A percentile compares a stretch with the other conserved stretches of the same genome.
Evolutionary conservation across 2,888 invertebrate genomes (phyloP).

Genomic region (Nasonia oneida): DNA sequence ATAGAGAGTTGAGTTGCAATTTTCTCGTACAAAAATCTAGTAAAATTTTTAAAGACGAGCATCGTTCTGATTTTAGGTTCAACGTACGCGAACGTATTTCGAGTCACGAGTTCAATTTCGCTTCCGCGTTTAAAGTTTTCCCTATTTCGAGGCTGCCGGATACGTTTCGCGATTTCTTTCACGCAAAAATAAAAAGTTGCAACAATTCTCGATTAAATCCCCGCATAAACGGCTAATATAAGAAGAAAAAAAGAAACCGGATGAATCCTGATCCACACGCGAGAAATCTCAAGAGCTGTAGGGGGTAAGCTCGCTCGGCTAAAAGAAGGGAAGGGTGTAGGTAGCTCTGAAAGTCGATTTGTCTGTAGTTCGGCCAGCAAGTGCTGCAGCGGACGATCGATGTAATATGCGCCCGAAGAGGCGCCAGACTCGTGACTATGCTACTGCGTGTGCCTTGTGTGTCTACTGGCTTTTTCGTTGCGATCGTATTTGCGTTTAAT

Average conservation of each 20-base stretch:
- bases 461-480: not conserved
- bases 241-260: not conserved
- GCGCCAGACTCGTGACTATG: not conserved
- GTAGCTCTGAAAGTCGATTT: not conserved
- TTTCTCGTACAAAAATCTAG: no score
- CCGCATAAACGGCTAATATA: not conserved
- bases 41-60: not conserved
- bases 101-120: not conserved
- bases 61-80: not conserved
- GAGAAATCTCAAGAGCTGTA: not conserved
- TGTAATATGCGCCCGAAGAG: not conserved
- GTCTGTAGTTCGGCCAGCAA: not conserved
- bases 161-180: no score
- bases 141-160: not conserved
- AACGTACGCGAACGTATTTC: not conserved
- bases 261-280: not conserved
- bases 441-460: not conserved
- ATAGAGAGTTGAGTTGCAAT: no score
- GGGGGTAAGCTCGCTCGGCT: not conserved
- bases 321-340: not conserved
- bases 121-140: not conserved
- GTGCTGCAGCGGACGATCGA: not conserved
- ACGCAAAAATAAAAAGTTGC: no score
- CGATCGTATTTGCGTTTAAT: not conserved
- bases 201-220: no score